Percentiles rank a stretch among this genome's conserved stretches.
phyloP scores from a whole-genome alignment of 2,113 vertebrate species.

The Labrus mixtus region DNA sequence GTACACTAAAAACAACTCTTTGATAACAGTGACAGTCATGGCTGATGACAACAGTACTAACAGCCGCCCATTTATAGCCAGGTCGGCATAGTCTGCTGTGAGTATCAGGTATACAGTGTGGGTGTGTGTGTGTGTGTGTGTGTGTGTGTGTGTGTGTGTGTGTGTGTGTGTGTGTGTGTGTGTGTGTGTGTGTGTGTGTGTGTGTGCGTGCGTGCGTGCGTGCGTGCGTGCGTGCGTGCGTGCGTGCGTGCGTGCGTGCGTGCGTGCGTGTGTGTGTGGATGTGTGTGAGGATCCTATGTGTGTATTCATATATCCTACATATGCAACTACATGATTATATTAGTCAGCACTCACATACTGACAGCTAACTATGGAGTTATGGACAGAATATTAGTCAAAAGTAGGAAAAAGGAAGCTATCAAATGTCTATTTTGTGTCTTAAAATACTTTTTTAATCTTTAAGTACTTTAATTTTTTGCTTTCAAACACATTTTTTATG shows the following conservation, averaged over 20 bases:
- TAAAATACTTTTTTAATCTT: conserved; percentile 28
- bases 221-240: conserved; percentile 29
- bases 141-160: conserved; percentile 19
- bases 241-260: neutral
- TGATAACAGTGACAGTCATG: conserved; percentile 48
- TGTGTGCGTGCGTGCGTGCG: conserved; percentile 18
- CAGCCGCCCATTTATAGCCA: conserved; percentile 25
- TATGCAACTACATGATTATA: conserved; percentile 67
- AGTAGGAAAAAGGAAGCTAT: conserved; percentile 21
- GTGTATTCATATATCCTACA: conserved; percentile 50
- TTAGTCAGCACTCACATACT: conserved; percentile 31
- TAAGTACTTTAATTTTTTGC: conserved; percentile 49
- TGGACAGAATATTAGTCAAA: neutral
- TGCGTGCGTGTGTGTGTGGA: conserved; percentile 10
- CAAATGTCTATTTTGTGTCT: conserved; percentile 38
- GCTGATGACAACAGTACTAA: conserved; percentile 42
- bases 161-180: conserved; percentile 24
- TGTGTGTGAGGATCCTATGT: conserved; percentile 20
- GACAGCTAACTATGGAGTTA: conserved; percentile 11
- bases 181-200: conserved; percentile 8
- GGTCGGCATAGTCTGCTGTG: conserved; percentile 42
- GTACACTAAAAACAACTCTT: conserved; percentile 44
- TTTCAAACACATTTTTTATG: conserved; percentile 36
- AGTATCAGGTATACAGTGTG: conserved; percentile 50
- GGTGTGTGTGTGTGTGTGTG: neutral